A percentile compares a stretch with the other conserved stretches of the same genome.
Conservation (phyloP, 2,797 vertebrate genomes). For the Ataeniobius toweri region DNA sequence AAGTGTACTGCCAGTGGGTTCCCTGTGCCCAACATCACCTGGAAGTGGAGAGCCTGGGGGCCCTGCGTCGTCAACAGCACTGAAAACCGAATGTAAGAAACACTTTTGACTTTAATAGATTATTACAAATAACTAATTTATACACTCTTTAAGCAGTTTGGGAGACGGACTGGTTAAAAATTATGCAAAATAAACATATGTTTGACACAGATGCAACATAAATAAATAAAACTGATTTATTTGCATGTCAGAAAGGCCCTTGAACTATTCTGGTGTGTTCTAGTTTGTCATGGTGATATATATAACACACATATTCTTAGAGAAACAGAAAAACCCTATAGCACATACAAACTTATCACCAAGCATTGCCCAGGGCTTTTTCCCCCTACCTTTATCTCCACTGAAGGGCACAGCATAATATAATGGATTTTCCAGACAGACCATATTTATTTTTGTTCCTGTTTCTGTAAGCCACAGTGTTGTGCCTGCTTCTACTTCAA, state of each 20-base stretch:
- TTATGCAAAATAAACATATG: neutral
- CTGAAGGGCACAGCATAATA: slow-evolving; percentile 16
- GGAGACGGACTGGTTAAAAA: neutral
- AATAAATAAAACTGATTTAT: neutral
- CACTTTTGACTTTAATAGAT: slow-evolving; percentile 5
- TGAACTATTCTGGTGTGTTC: slow-evolving; percentile 6
- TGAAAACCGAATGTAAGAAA: slow-evolving; percentile 85
- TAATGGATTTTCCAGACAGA: slow-evolving; percentile 28
- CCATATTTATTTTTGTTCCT: slow-evolving; percentile 22
- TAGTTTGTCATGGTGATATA: slow-evolving; percentile 8
- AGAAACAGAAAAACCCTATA: slow-evolving; percentile 6
- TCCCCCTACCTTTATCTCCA: slow-evolving; percentile 8
- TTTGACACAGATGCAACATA: neutral
- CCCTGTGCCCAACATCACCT: slow-evolving; percentile 86
- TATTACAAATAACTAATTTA: neutral
- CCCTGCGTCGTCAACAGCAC: slow-evolving; percentile 89
- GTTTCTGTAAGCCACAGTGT: slow-evolving; percentile 9
- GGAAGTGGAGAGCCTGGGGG: slow-evolving; percentile 95
- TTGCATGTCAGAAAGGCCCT: neutral
- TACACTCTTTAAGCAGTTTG: neutral
- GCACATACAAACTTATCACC: slow-evolving; percentile 20
- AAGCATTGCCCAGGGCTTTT: neutral
- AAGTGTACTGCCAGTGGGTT: slow-evolving; percentile 92
- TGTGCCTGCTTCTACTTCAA: neutral
- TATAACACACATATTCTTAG: slow-evolving; percentile 8